Conservation (phyloP, 2,888 invertebrate genomes). For the Harpagoxenus sublaevis region DNA sequence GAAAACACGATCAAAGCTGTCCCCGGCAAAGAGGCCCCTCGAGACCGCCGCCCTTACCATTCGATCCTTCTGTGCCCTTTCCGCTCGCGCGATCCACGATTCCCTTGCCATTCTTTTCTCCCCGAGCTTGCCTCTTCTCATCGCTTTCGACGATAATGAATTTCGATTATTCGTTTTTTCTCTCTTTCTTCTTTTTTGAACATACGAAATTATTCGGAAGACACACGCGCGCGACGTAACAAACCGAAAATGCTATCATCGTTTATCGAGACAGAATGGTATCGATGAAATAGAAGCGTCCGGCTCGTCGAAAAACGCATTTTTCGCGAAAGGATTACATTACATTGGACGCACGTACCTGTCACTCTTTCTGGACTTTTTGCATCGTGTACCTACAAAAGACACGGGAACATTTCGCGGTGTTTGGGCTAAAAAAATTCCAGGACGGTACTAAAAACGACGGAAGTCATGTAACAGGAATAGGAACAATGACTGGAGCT, state of each 20-base stretch:
- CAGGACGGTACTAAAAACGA: neutral
- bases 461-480: constrained; percentile 33
- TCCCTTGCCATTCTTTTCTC: constrained; percentile 1
- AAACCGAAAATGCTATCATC: neutral
- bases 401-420: neutral
- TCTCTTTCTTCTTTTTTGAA: neutral
- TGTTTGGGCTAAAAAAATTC: constrained; percentile 12
- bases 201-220: constrained; percentile 8
- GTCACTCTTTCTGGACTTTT: constrained; percentile 20
- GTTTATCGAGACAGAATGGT: constrained; percentile 13
- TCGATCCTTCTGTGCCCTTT: constrained; percentile 27
- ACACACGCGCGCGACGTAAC: neutral
- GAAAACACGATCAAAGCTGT: constrained; percentile 72
- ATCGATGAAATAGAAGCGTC: constrained; percentile 18
- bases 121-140: neutral
- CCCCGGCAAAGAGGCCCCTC: constrained; percentile 60
- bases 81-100: constrained; percentile 6
- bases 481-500: constrained; percentile 39
- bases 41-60: constrained; percentile 51
- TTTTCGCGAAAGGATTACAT: constrained; percentile 12
- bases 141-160: constrained; percentile 32
- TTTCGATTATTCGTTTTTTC: neutral
- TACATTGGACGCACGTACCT: constrained; percentile 1
- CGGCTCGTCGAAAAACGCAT: neutral
- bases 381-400: neutral